Evolutionary conservation across 2,113 vertebrate genomes (phyloP), one percentile per base, ranked within the genome.

Genomic region (Lepus americanus): DNA sequence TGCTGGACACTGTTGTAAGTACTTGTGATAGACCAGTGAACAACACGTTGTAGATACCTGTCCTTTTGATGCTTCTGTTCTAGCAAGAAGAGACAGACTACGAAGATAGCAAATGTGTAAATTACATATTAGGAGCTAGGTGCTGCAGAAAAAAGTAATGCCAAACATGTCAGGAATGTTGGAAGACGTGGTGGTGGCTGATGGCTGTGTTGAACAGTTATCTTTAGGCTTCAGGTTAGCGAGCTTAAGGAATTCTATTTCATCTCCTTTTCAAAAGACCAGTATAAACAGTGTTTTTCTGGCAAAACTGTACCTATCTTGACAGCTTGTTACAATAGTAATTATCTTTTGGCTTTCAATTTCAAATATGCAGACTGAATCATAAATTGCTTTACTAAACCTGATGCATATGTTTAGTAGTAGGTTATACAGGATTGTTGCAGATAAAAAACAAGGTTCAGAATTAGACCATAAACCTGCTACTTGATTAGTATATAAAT

Each of bases 311-410:
- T 16, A 10, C 53, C 10, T 92, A 72, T 92, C 80, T 92, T 89
- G 61, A 92, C 70, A 96, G 87, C 87, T 95, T 92, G 83, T 92
- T 95, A 87, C 93, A 92, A 92, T 87, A 80, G 92, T 94, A 66
- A 59, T 76, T 95, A 89, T 63, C 69, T 92, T 61, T 59, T 77
- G 79, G 44, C 33, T 93, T 96, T 93, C 19, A 29, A 61, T 87
- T 93, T 94, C 59, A 73, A 22, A 94, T 79, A 33, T 44, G 9
- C 23, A 63, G 72, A 95, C 39, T 76, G 3, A 63, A 78, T 94
- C 66, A 89, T 67, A 91, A 94, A 91, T 77, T 59, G 69, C 59
- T 61, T 77, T 44, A 61, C 17, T 87, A 53, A 80, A 53, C 6
- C 19, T 69, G 55, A 39, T 85, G 19, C 2, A 4, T 83, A 69